Evolutionary conservation across 2,888 invertebrate species (phyloP).

Genomic region (Drosophila sordidula): DNA sequence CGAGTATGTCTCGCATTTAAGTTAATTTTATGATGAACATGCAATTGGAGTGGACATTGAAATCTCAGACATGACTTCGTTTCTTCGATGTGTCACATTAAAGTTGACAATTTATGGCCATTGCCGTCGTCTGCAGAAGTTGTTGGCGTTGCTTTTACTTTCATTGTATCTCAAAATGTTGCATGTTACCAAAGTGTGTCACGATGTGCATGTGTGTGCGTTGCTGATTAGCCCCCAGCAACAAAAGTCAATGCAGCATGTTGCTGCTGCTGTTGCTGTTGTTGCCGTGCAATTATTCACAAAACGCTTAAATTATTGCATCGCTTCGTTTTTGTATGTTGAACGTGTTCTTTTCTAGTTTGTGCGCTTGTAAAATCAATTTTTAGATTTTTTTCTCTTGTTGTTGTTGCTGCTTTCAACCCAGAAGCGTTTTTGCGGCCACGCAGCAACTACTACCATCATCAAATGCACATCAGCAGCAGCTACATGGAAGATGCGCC

Average conservation of each 20-base stretch:
- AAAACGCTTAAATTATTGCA: slow-evolving; percentile 66
- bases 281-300: slow-evolving; percentile 69
- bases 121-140: slow-evolving; percentile 17
- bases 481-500: slow-evolving; percentile 30
- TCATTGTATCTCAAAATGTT: slow-evolving; percentile 56
- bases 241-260: slow-evolving; percentile 41
- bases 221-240: slow-evolving; percentile 65
- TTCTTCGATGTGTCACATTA: slow-evolving; percentile 26
- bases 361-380: slow-evolving; percentile 68
- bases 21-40: slow-evolving; percentile 62
- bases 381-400: slow-evolving; percentile 38
- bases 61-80: slow-evolving; percentile 15
- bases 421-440: slow-evolving; percentile 75
- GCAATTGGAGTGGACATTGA: slow-evolving; percentile 40
- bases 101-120: slow-evolving; percentile 61
- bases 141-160: slow-evolving; percentile 53
- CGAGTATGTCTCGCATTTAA: slow-evolving; percentile 15
- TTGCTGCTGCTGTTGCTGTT: slow-evolving; percentile 30
- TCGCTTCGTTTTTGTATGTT: slow-evolving; percentile 50
- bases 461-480: slow-evolving; percentile 47
- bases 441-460: slow-evolving; percentile 48
- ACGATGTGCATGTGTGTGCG: slow-evolving; percentile 16
- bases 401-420: slow-evolving; percentile 43
- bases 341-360: slow-evolving; percentile 78
- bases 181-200: slow-evolving; percentile 43